Evolutionary conservation across 2,888 invertebrate species (phyloP), one percentile per base, ranked within the genome.

Genomic region (Vanessa cardui): DNA sequence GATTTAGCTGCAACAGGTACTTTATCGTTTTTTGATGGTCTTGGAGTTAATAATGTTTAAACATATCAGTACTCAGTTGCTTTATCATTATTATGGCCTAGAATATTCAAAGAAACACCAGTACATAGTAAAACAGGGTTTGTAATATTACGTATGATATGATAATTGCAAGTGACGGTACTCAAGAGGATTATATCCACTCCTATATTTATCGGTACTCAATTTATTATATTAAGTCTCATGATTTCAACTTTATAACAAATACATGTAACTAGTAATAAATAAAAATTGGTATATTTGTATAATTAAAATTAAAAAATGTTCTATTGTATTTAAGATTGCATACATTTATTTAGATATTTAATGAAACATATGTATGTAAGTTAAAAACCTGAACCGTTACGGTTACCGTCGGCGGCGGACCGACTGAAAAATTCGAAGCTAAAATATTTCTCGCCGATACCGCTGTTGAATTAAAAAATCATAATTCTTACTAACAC

Each of bases 1-100:
- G 69, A 72, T 69, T 69, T 69, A 65, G 63, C 69, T 67, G 56
- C 60, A 54, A 61, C 44, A 39, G 47, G 45, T 7, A 46, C 46
- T 26, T 59, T 59, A 26, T 26, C 2, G 46, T 59, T 26, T 7
- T 6, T n/a, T 45, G 59, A 59, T 46, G 16, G 46, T 33, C 33
- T 1, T 9, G 39, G 31, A n/a, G 31, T 54, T 33, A 8, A 31
- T 54, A 56, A 31, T 56, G 39, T 8, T n/a, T 54, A 7, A 56
- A 56, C 18, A 39, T 39, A 33, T 20, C 54, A 56, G 18, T 39
- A 39, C 8, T 26, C 31, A 12, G 54, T 54, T 6, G 16, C n/a
- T 18, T 39, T 26, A 52, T 52, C 52, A 20, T 52, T 52, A 21
- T 26, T 9, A 52, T 6, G 26, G 16, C 16, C 8, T 18, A 54